Conservation (phyloP, 53 echinoderm and acorn worm genomes). For the Mesocentrotus franciscanus region DNA sequence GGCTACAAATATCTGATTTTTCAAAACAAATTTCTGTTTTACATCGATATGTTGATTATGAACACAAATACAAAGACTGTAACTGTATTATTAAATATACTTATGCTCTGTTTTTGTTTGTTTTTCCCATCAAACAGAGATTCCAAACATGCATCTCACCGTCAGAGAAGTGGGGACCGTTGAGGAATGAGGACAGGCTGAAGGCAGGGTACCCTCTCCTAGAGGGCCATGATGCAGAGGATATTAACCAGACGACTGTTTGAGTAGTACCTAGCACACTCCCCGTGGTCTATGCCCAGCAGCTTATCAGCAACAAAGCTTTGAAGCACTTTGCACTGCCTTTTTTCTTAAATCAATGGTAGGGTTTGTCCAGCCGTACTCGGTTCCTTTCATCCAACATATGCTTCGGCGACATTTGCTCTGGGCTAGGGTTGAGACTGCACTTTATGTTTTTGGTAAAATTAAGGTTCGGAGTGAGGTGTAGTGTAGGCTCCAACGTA, state of each 20-base stretch:
- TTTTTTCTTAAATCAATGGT: background rate
- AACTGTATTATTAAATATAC: no score
- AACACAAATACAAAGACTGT: no score
- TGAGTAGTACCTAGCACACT: background rate
- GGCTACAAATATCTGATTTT: no score
- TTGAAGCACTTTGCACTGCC: conserved; percentile 34
- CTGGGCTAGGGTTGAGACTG: background rate
- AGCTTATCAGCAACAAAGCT: background rate
- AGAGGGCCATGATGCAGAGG: conserved; percentile 54
- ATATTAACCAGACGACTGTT: conserved; percentile 13
- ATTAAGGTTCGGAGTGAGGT: background rate
- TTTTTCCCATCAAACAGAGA: conserved; percentile 57
- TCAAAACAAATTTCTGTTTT: no score
- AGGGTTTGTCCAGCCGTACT: background rate
- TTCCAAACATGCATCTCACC: conserved; percentile 56
- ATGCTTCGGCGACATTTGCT: background rate
- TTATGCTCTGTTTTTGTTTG: no score
- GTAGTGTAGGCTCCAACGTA: background rate
- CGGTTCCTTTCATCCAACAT: background rate
- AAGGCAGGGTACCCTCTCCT: conserved; percentile 73
- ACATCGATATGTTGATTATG: no score
- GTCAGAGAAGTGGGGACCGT: conserved; percentile 79
- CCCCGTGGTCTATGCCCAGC: background rate
- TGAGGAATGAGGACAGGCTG: conserved; percentile 66
- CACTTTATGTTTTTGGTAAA: background rate